Base-by-base conservation (phyloP, 2,113 vertebrate genomes). In the Lepus timidus region DNA sequence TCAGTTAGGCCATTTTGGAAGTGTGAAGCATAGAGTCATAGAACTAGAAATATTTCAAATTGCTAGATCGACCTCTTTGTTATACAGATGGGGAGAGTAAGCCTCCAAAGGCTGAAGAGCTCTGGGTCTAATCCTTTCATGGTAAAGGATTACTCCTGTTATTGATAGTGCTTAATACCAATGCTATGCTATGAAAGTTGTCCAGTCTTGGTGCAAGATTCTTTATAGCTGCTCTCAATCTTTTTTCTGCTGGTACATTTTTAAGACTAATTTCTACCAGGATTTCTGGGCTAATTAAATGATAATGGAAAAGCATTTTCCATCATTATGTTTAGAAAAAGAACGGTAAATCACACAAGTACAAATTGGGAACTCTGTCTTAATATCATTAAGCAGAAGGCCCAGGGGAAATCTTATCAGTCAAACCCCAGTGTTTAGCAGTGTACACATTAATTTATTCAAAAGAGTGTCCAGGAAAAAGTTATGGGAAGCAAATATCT, bases 251-350 rank as follows among this genome's bases (percentile, higher is more conserved):
- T 91, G 73, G 55, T 82, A 71, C 70, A 88, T 82, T 96, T 95
- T 95, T 31, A 94, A 93, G 94, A 93, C 73, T 92, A 97, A 97
- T 96, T 97, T 96, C 92, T 93, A 49, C 51, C 73, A 93, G 73
- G 87, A 82, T 94, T 92, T 51, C 90, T 85, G 68, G 73, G 33
- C 55, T 96, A 96, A 97, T 97, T 96, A 97, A 97, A 96, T 92
- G 94, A 96, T 95, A 95, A 92, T 94, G 68, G 62, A 29, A 94
- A 96, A 90, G 67, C 61, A 92, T 96, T 97, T 96, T 88, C 95
- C 85, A 85, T 96, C 93, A 93, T 97, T 96, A 92, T 2, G 5
- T 2, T 85, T 81, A 68, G 64, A 83, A 33, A 23, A 85, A 58
- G 64, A 96, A 61, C 29, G 82, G 73, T 96, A 93, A 95, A 95